Evolutionary conservation across 2,888 invertebrate species (phyloP).

Genomic region (Coenonympha arcania): DNA sequence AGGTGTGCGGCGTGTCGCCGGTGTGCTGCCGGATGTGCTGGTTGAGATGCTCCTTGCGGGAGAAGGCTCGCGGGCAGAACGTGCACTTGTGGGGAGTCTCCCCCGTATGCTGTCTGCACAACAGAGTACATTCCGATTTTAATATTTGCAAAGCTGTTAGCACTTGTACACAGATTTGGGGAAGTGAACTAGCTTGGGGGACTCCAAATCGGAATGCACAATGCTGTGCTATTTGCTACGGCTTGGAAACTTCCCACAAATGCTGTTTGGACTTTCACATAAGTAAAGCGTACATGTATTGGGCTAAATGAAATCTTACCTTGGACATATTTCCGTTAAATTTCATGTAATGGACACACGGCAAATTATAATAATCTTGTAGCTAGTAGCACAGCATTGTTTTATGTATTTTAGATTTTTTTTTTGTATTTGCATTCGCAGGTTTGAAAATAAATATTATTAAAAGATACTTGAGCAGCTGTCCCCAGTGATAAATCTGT

Average conservation of each 20-base stretch:
- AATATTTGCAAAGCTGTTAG: conserved; percentile 14
- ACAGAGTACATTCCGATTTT: conserved; percentile 66
- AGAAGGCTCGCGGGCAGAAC: conserved; percentile 71
- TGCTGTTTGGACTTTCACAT: conserved; percentile 38
- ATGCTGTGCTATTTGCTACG: conserved; percentile 60
- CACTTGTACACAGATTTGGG: conserved; percentile 2
- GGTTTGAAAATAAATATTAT: neutral
- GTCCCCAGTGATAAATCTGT: too few relatives aligned
- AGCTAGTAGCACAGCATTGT: conserved; percentile 65
- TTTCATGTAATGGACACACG: conserved; percentile 16
- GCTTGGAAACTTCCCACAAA: conserved; percentile 61
- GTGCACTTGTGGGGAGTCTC: conserved; percentile 86
- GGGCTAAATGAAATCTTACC: conserved; percentile 13
- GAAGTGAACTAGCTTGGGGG: conserved; percentile 11
- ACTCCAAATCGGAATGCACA: conserved; percentile 66
- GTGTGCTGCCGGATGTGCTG: conserved; percentile 86
- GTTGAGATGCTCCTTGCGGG: conserved; percentile 89
- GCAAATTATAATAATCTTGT: neutral
- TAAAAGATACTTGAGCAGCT: too few relatives aligned
- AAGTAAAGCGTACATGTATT: neutral
- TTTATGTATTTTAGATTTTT: conserved; percentile 25
- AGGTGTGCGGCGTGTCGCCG: conserved; percentile 80
- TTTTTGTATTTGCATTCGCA: conserved; percentile 50
- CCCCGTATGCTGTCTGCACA: conserved; percentile 82
- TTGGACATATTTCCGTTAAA: neutral